Base-by-base conservation (phyloP, 2,888 invertebrate species). In the Lasioglossum pauxillum region DNA sequence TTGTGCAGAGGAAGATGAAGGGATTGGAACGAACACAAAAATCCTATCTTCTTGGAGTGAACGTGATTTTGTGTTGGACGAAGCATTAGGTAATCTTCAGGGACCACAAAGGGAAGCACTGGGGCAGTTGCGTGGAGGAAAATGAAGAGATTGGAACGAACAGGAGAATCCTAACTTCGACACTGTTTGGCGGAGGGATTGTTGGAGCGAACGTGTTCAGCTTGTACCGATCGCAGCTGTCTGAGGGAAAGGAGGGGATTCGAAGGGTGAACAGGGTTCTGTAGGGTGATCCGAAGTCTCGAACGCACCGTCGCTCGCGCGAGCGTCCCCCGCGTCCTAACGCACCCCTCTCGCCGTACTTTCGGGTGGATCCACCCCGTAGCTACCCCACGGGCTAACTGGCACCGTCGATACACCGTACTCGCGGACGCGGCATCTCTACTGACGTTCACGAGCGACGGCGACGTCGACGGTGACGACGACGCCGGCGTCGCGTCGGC, bases 351-450 rank as follows among this genome's bases (percentile, higher is more conserved):
- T n/a, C 74, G 75, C 44, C 71, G 79, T 76, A 88, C 77, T 83
- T 57, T 84, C 84, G 82, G 88, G 89, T 85, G 92, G 89, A 90
- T 93, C 93, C 91, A 92, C 91, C 93, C 93, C 90, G 91, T 86
- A 87, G 82, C 91, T 93, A 90, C 86, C 93, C 92, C 92, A 89
- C 90, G 91, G 93, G 93, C 92, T 92, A 91, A 94, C 94, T 94
- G 93, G 69, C 92, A 78, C 69, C 81, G 71, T 57, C 76, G 77
- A 67, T 80, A 80, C 75, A 60, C 91, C 93, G 91, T 93, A 93
- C 92, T 91, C 90, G 83, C 73, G 82, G 85, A 75, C 82, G 83
- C 84, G 87, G 84, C 85, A 82, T 85, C 80, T 87, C 82, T 78
- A 89, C 89, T 89, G 85, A 75, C 83, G 71, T 38, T 27, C 67